Conservation (phyloP, 2,888 invertebrate genomes). For the Trachelus iudaicus region DNA sequence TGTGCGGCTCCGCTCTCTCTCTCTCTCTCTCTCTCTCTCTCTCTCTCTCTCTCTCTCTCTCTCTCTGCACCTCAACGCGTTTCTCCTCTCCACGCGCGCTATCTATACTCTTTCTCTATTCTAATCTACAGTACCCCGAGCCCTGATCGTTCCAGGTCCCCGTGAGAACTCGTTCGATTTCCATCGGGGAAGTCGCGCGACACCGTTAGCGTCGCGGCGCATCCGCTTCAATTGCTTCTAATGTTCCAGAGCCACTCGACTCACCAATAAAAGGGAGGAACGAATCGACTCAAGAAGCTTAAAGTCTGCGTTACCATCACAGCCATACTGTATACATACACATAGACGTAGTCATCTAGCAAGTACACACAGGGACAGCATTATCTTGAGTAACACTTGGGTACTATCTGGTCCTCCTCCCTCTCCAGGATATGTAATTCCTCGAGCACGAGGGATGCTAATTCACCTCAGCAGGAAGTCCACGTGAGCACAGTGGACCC, state of each 20-base stretch:
- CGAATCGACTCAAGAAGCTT: background rate
- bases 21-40: background rate
- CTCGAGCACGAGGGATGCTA: background rate
- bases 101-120: background rate
- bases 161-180: background rate
- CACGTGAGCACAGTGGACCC: background rate
- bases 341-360: background rate
- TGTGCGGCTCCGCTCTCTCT: constrained; percentile 5
- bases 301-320: background rate
- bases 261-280: background rate
- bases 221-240: background rate
- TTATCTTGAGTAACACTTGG: background rate
- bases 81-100: background rate
- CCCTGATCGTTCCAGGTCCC: background rate
- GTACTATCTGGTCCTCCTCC: background rate
- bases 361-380: background rate
- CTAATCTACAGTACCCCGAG: background rate
- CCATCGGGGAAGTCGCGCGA: background rate
- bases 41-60: too few species aligned
- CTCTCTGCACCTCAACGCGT: background rate
- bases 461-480: background rate
- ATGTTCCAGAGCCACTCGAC: background rate
- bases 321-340: background rate
- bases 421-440: background rate
- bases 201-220: background rate